Base-by-base conservation (phyloP, 2,888 invertebrate genomes). In the Petrolisthes cinctipes region DNA sequence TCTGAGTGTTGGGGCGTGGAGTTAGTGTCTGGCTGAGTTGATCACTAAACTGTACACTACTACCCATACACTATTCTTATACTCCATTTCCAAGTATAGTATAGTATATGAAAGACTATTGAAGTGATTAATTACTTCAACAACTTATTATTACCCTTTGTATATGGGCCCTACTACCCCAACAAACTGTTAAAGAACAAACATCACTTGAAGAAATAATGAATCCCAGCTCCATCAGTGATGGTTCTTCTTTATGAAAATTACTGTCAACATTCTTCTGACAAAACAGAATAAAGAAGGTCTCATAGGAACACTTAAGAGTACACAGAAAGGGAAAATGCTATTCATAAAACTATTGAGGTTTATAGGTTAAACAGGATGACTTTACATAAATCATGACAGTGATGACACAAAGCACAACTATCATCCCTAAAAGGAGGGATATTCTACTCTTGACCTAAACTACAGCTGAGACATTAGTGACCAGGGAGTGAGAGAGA, bases 1-100 rank as follows among this genome's bases (percentile, higher is more conserved):
- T 93, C 94, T 95, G 76, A 23, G 56, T 37, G 71, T 51, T 75
- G 66, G 37, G 23, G n/a, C n/a, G 71, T 11, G 71, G 71, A 20
- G 20, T 71, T 11, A n/a, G n/a, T 71, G 71, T 37, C 37, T 37
- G 37, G 37, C 37, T 37, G 37, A 37, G 37, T 37, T 37, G 37
- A 37, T 37, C 37, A 37, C 37, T 37, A 37, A 37, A 37, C 37
- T 37, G 37, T 37, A 37, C 37, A 37, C 37, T 37, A 37, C 37
- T 37, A 37, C 37, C 37, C 37, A 37, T 37, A 37, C 37, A 37
- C 37, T 37, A 37, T 37, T 37, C 37, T 37, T 37, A 37, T 37
- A 37, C 37, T 37, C 37, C 37, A 37, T 37, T 37, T 37, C 37
- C 37, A 37, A 37, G 37, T 37, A 37, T 37, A 37, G 37, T 37